A percentile compares a stretch with the other conserved stretches of the same genome.
phyloP scores from a whole-genome alignment of 2,797 vertebrate genomes.

The Huso huso region DNA sequence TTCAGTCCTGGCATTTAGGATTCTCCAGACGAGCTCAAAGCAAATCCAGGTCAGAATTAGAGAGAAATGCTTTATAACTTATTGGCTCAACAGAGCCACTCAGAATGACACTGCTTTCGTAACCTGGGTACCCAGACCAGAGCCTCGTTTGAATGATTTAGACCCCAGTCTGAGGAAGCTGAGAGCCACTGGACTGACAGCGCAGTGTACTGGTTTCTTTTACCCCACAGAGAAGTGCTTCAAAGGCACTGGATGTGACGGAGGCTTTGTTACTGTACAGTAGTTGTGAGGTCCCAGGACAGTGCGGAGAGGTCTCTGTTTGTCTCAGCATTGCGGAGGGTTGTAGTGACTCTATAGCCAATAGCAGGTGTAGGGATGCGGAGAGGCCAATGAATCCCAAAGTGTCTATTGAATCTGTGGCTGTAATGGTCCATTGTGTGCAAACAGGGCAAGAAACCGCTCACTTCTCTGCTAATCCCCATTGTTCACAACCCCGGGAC shows the following conservation, averaged over 20 bases:
- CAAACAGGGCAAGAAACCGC: not conserved
- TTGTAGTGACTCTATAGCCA: not conserved
- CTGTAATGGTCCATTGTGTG: conserved; percentile 7
- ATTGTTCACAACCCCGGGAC: conserved; percentile 1
- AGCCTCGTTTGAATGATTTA: not conserved
- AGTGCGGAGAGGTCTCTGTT: not conserved
- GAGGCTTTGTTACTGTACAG: not conserved
- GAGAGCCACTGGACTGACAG: no score
- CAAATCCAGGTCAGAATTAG: no score
- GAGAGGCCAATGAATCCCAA: not conserved
- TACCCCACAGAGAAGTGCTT: not conserved
- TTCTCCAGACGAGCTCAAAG: no score
- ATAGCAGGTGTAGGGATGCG: not conserved
- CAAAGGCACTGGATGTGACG: conserved; percentile 5
- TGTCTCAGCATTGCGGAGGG: not conserved
- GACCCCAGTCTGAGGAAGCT: no score
- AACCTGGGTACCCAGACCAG: conserved; percentile 33
- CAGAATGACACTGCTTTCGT: conserved; percentile 14
- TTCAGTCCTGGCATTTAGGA: conserved; percentile 23
- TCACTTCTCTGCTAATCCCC: not conserved
- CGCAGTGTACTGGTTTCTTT: no score
- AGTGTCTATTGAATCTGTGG: not conserved
- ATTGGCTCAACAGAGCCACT: no score
- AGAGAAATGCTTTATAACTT: no score
- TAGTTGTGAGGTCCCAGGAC: not conserved